phyloP scores from a whole-genome alignment of 2,113 vertebrate genomes.

The Macquaria ambigua region DNA sequence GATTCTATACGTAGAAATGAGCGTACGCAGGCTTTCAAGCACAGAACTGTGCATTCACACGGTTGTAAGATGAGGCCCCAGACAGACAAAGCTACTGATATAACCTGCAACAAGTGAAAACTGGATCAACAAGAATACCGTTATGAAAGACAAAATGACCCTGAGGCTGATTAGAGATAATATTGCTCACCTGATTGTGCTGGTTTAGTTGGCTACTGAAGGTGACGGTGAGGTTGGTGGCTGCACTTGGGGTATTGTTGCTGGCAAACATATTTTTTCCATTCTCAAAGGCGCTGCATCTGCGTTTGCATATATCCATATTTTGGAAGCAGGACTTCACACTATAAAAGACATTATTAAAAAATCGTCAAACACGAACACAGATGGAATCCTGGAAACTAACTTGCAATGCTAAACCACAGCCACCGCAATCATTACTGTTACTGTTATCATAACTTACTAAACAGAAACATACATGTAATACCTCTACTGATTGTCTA shows the following conservation, averaged over 20 bases:
- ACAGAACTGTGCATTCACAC: neutral
- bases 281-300: constrained; percentile 94
- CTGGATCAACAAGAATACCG: neutral
- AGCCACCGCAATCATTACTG: neutral
- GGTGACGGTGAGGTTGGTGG: constrained; percentile 96
- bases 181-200: constrained; percentile 92
- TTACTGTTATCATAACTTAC: neutral
- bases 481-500: neutral
- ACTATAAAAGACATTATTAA: constrained; percentile 77
- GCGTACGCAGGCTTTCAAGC: too few species aligned
- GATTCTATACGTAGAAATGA: neutral
- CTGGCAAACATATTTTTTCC: constrained; percentile 94
- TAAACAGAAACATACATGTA: neutral
- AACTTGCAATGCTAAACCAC: neutral
- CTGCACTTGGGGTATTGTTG: constrained; percentile 91
- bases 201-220: constrained; percentile 97
- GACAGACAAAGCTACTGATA: neutral
- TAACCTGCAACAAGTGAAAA: neutral
- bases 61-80: neutral
- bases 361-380: neutral
- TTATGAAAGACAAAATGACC: neutral
- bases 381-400: too few species aligned
- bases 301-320: constrained; percentile 98
- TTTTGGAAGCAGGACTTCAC: constrained; percentile 99
- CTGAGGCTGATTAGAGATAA: rapidly evolving